Conservation (phyloP, 2,888 invertebrate genomes). For the Hirudinaria manillensis region DNA sequence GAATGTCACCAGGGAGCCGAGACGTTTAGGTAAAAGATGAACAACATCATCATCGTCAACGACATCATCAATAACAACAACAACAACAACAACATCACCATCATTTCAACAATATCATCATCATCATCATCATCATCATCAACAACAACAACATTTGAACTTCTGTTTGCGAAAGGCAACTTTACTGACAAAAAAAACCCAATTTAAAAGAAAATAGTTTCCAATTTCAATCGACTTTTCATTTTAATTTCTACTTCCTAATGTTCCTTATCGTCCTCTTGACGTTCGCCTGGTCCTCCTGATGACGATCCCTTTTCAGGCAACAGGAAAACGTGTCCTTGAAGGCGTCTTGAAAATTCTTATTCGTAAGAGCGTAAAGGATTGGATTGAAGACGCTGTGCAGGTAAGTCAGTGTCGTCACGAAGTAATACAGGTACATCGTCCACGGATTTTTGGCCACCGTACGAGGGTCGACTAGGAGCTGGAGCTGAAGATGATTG, state of each 20-base stretch:
- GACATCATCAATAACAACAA: neutral
- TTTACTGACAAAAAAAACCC: too few species aligned
- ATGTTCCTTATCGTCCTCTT: too few species aligned
- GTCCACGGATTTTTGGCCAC: conserved; percentile 8
- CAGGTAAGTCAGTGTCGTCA: conserved; percentile 12
- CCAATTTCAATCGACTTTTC: neutral
- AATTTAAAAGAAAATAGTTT: too few species aligned
- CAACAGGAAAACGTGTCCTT: conserved; percentile 19
- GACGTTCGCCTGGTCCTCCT: neutral
- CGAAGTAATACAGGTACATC: conserved; percentile 8
- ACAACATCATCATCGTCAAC: neutral
- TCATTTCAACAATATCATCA: neutral
- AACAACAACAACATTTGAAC: neutral
- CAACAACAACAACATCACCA: neutral
- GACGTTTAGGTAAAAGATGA: too few species aligned
- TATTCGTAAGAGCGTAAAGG: conserved; percentile 11
- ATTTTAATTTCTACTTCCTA: too few species aligned
- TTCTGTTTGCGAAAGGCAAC: neutral
- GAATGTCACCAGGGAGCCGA: too few species aligned
- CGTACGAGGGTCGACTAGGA: conserved; percentile 1
- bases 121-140: conserved; percentile 4
- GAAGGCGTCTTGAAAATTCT: conserved; percentile 21
- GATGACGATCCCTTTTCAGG: neutral
- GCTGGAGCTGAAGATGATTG: neutral
- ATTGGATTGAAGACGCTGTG: conserved; percentile 11